Evolutionary conservation across 1,140 invertebrate genomes (phyloP), one percentile per base, ranked within the genome.

Genomic region (Dreissena polymorpha): DNA sequence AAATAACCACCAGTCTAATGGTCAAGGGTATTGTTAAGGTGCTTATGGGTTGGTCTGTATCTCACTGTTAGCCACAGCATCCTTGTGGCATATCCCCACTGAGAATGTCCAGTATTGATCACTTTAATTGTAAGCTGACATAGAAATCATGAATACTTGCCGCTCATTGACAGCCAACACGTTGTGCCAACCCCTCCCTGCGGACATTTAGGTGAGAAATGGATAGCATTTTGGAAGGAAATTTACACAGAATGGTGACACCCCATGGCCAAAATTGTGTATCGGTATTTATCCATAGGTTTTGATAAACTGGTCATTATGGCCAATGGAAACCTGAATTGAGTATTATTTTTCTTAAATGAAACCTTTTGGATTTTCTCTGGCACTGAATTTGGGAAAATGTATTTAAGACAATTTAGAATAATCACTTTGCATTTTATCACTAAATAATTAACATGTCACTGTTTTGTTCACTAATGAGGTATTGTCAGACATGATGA

Each of bases 201-300:
- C 73, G 79, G 79, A 67, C 79, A 82, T 72, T 82, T 55, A 49
- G 29, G 79, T 74, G 70, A 55, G 79, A 82, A 82, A 82, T 74
- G 70, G 71, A 67, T 71, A 74, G 3, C 68, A 25, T 80, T 71
- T 39, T 39, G 16, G 51, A 16, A 55, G 72, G 7, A 80, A n/a
- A n/a, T 39, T 64, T 72, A 55, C 51, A 27, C 69, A 50, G 25
- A 70, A 63, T 70, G 69, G 29, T 25, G 23, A 16, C 57, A 64
- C 78, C 70, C 78, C 70, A 29, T 72, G 69, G 78, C 21, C 69
- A 27, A 70, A 80, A 80, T 72, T 57, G 69, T 27, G 51, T 72
- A n/a, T n/a, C n/a, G n/a, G n/a, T n/a, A 80, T 80, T 70, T 70
- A 71, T 25, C 69, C 78, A 80, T 65, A 63, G 69, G 25, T 21